Conservation (phyloP, 2,113 vertebrate genomes). For the Romanogobio albipinnatus region DNA sequence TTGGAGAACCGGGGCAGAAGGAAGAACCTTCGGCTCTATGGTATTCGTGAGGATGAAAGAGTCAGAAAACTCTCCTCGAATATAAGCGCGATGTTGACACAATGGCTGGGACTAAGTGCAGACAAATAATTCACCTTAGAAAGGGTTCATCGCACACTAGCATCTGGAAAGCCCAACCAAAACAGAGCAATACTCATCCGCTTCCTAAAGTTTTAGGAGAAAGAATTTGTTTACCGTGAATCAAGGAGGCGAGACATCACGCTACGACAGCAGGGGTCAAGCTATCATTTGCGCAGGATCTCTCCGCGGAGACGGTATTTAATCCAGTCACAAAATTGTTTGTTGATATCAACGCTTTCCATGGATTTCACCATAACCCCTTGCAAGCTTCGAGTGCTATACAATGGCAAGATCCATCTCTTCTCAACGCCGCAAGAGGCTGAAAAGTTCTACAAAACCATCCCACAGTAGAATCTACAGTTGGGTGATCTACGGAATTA, state of each 20-base stretch:
- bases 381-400: not conserved
- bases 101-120: not conserved
- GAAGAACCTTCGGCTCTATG: not conserved
- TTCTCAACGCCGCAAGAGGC: conserved; percentile 3
- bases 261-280: not conserved
- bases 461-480: not conserved
- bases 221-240: conserved; percentile 14
- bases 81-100: not conserved
- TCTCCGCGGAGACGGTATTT: conserved; percentile 10
- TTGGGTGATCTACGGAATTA: not conserved
- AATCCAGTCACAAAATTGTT: conserved; percentile 21
- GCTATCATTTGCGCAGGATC: not conserved
- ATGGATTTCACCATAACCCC: conserved; percentile 19
- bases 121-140: conserved; percentile 42
- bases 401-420: conserved; percentile 17
- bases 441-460: not conserved
- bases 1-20: conserved; percentile 3
- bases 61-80: not conserved
- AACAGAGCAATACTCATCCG: conserved; percentile 25
- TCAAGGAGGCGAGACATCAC: not conserved
- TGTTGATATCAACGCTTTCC: conserved; percentile 34
- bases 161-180: conserved; percentile 30
- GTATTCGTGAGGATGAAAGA: not conserved
- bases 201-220: conserved; percentile 31
- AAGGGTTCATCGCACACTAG: conserved; percentile 20